Evolutionary conservation across 2,888 invertebrate species (phyloP), one percentile per base, ranked within the genome.

Genomic region (Cabera pusaria): DNA sequence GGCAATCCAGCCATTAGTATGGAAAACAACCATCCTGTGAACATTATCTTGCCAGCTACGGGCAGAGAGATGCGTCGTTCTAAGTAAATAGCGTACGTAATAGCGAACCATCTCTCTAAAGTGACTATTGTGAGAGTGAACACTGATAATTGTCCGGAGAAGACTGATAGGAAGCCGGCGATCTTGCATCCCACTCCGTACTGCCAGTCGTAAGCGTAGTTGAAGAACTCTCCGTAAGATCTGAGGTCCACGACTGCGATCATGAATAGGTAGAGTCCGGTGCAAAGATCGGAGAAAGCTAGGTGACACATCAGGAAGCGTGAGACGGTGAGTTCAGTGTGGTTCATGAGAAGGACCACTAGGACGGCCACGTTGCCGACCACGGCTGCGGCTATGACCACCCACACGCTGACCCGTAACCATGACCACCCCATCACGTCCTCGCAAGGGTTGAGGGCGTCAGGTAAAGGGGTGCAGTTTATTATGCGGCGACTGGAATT

Each of bases 151-250:
- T 97, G 96, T 38, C 95, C 94, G 0, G 96, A 94, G 62, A 96
- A 96, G 0, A 97, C 95, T 0, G 96, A 96, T 29, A 97, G 82
- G 70, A 97, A 97, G 0, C 97, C 97, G 0, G 97, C 96, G 4
- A 95, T 90, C 67, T 95, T 92, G 73, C 97, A 97, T 0, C 97
- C 97, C 23, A 92, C 73, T 31, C 95, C 94, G 44, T 88, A 88
- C 78, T 97, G 97, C 97, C 97, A 97, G 64, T 94, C 93, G 59
- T 94, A 97, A 1, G 97, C 97, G 73, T 94, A 94, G 74, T 97
- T 97, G 77, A 97, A 97, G 82, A 97, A 97, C 49, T 93, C 93
- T 1, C 96, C 96, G 60, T 94, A 93, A 0, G 97, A 97, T 55
- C 93, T 92, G 0, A 94, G 88, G 77, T 98, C 97, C 63, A 96